Percentiles rank a stretch among this genome's conserved stretches.
phyloP scores from a whole-genome alignment of 2,113 vertebrate genomes.

The Carettochelys insculpta region DNA sequence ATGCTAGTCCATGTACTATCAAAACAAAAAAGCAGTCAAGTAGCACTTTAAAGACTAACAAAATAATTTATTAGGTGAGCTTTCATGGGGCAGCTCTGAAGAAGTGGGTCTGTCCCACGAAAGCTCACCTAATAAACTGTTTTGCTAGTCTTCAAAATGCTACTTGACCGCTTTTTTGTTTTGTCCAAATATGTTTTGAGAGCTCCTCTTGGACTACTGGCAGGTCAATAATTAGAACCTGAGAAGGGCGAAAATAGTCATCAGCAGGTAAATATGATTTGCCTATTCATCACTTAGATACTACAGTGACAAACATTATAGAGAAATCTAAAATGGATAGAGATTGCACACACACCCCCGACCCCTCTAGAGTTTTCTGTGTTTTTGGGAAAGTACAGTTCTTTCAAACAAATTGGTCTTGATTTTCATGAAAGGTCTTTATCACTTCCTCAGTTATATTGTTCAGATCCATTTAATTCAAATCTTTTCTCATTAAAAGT shows the following conservation, averaged over 20 bases:
- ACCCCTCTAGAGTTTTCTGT: background rate
- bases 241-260: background rate
- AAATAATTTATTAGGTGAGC: too few relatives aligned
- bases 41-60: too few relatives aligned
- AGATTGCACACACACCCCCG: background rate
- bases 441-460: background rate
- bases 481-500: conserved; percentile 30
- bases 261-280: background rate
- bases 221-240: background rate
- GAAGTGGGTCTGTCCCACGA: too few relatives aligned
- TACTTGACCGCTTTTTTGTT: too few relatives aligned
- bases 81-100: too few relatives aligned
- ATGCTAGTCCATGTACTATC: too few relatives aligned
- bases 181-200: background rate
- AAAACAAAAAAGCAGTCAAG: too few relatives aligned
- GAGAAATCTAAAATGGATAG: background rate
- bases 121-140: too few relatives aligned
- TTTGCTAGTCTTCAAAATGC: too few relatives aligned
- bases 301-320: background rate
- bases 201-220: background rate
- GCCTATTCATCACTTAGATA: background rate
- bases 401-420: background rate
- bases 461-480: conserved; percentile 35
- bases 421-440: background rate
- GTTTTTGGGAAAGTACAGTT: background rate